These are phyloP conservation scores for Agrilus biguttatus DNA, from an alignment of 2,888 invertebrate species.

Conservation along the genomic window DNA sequence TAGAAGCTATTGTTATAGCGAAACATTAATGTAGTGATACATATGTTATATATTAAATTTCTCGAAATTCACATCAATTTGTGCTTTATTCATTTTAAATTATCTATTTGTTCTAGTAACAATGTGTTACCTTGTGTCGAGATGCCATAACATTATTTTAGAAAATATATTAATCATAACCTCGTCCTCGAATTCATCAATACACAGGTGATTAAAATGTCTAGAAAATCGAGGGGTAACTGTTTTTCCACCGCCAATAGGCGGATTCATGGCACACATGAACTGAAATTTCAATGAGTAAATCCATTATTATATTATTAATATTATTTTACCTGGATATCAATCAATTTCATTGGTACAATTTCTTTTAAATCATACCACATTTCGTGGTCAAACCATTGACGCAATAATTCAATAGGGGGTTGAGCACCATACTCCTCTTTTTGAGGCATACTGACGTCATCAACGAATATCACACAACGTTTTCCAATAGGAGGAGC, in stretches of 20 bases:
- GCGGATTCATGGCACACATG: slow-evolving; percentile 77
- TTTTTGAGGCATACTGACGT: slow-evolving; percentile 87
- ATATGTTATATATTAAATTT: too few species aligned
- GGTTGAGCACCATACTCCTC: slow-evolving; percentile 90
- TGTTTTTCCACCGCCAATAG: slow-evolving; percentile 62
- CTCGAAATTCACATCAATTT: too few species aligned
- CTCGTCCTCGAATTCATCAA: slow-evolving; percentile 79
- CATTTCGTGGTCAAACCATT: slow-evolving; percentile 78
- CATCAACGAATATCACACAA: slow-evolving; percentile 85
- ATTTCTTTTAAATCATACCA: slow-evolving; percentile 83
- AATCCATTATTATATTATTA: background rate
- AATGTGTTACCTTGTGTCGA: slow-evolving; percentile 62
- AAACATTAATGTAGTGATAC: too few species aligned
- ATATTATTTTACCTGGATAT: slow-evolving; percentile 52
- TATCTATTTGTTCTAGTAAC: too few species aligned
- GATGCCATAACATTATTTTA: slow-evolving; percentile 87
- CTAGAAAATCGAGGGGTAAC: slow-evolving; percentile 74
- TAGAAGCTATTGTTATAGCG: too few species aligned
- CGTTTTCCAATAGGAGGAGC: slow-evolving; percentile 86
- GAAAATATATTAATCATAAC: slow-evolving; percentile 76
- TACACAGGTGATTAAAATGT: slow-evolving; percentile 72
- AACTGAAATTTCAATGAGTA: slow-evolving; percentile 36
- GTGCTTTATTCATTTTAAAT: too few species aligned
- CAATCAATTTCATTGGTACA: slow-evolving; percentile 62
- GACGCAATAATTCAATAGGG: slow-evolving; percentile 80